Base-by-base conservation (phyloP, 2,797 vertebrate species). In the Gallinago nigripennis region DNA sequence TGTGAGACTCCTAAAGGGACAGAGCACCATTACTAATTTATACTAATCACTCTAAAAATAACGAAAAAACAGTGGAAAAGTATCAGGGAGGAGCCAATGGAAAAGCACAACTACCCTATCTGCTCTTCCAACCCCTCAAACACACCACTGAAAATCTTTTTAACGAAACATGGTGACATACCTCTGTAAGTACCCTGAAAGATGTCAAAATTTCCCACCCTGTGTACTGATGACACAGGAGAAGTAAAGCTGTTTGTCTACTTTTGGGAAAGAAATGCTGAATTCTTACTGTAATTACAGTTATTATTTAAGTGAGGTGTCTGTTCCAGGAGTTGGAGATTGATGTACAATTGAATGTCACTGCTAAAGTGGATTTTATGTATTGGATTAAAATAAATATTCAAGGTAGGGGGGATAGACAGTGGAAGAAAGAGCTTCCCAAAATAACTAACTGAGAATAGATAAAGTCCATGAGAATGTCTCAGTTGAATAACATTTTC, bases 21-120 rank as follows among this genome's bases (percentile, higher is more conserved):
- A 65, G 41, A 78, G 19, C 31, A 60, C n/a, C 65, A 65, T 95
- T 83, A 94, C 25, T 93, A 81, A 93, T 95, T 92, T 69, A 92
- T 92, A 86, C 48, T 75, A 72, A 90, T 91, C 61, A 20, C 69
- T 78, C 72, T 66, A 76, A 93, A 89, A 95, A 88, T 83, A 92
- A 78, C 10, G 4, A 56, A 82, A 94, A 91, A 87, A 17, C 45
- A 19, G 6, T 69, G 54, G 84, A 76, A 88, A 75, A 93, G 51
- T 65, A 76, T 66, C 33, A 11, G 23, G 27, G 35, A 91, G 33
- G 70, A 90, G 63, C 56, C 61, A 86, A 13, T 61, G 80, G 66
- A 54, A 88, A 96, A 90, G 35, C 69, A 86, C 19, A 61, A 24
- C 79, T 66, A 25, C 33, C 35, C 46, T 69, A 9, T 87, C 25